Evolutionary conservation across 2,797 vertebrate genomes (phyloP), one percentile per base, ranked within the genome.

Genomic region (Ctenochaetus hawaiiensis): DNA sequence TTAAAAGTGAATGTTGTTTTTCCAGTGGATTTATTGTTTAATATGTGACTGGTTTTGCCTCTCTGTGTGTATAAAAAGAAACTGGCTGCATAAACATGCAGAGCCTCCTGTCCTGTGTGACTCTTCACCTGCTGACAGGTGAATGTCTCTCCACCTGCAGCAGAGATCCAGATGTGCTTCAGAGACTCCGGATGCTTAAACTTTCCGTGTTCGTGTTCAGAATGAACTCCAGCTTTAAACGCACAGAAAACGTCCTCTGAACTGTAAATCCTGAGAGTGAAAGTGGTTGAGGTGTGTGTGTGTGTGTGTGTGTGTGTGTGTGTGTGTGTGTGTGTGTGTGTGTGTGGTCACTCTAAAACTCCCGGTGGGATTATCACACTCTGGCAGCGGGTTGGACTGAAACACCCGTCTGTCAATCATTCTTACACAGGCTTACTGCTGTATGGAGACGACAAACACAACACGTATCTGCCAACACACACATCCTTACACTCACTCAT

Each of bases 391-490:
- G 67, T 78, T 26, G 26, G 26, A 26, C 77, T 84, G 72, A 86
- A 80, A 83, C 66, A 26, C 67, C 72, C 73, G 54, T 76, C 85
- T 87, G 92, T 69, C 91, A 88, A 72, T 93, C 91, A 92, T 89
- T 60, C 91, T 89, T 86, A 91, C 68, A 75, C 81, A 80, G 75
- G 81, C 85, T 90, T 88, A 88, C 44, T 22, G 88, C 85, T 89
- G 89, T 76, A 83, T 78, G 63, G 61, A 82, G 77, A 65, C 44
- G 13, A 84, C 43, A 60, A 84, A 80, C 17, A 73, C 48, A 67
- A 51, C 70, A 51, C 23, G 10, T 45, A 82, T 76, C 81, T 69
- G 3, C 69, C 14, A 5, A 44, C 43, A 10, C 65, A 80, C 45
- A 75, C 64, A 72, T 41, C 51, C 80, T 44, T 49, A 18, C 39